Evolutionary conservation across 2,888 invertebrate species (phyloP).

Genomic region (Tenthredo distinguenda): DNA sequence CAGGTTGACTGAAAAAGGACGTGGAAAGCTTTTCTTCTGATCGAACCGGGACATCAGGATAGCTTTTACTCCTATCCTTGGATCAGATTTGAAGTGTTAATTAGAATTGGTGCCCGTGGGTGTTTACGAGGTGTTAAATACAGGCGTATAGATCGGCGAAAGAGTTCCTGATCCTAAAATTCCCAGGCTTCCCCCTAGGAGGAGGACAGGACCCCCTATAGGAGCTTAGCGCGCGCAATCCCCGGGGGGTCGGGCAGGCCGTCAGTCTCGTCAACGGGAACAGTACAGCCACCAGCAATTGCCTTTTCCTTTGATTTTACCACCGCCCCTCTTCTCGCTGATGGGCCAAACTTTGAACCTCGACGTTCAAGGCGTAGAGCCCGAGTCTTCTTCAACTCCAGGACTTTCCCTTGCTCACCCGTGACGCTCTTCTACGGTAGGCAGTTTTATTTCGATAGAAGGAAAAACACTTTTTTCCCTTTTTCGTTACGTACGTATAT

Average conservation of each 20-base stretch:
- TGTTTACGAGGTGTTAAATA: background rate
- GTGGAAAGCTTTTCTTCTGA: background rate
- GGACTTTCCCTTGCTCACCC: constrained; percentile 31
- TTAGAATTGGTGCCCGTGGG: background rate
- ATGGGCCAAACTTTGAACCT: constrained; percentile 21
- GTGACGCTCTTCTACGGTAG: constrained; percentile 1
- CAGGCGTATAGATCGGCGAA: background rate
- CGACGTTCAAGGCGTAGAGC: background rate
- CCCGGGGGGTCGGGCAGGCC: constrained; percentile 36
- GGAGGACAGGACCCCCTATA: background rate
- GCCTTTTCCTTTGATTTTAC: constrained; percentile 66
- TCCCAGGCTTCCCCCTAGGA: constrained; percentile 21
- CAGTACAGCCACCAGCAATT: constrained; percentile 70
- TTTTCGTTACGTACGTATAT: background rate
- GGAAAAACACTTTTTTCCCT: background rate
- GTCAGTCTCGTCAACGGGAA: constrained; percentile 66
- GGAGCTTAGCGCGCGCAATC: constrained; percentile 14
- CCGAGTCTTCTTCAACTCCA: constrained; percentile 50
- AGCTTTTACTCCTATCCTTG: background rate
- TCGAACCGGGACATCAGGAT: background rate
- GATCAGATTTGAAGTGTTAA: background rate
- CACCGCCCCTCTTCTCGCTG: constrained; percentile 58
- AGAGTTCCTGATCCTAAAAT: constrained; percentile 34
- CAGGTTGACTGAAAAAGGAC: background rate
- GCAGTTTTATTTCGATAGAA: background rate